Evolutionary conservation across 2,797 vertebrate species (phyloP), one percentile per base, ranked within the genome.

Genomic region (Sparidentex hasta): DNA sequence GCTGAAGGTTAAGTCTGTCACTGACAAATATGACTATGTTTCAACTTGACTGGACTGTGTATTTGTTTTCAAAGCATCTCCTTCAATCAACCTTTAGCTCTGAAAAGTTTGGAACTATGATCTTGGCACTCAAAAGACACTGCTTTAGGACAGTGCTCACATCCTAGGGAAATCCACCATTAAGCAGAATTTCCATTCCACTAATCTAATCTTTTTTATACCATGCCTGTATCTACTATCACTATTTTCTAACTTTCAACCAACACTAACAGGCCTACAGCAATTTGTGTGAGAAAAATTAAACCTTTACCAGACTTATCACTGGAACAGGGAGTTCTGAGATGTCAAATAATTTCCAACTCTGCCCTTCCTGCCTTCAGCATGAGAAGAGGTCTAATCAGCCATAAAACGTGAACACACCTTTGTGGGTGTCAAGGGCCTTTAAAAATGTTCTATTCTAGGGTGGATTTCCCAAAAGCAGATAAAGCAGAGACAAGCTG

Each of bases 31-130:
- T 33, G 33, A 33, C 33, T 33, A 7, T 33, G 29, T 33, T 33
- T 33, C 29, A 33, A 33, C 29, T 33, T 33, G 29, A 33, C 29
- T 33, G 29, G 29, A 33, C 29, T 33, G 29, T 33, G 59, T 58
- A 55, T 70, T 72, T 74, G 14, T 65, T 76, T 59, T 66, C 71
- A 70, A 33, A 50, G 5, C 14, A 38, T 72, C 69, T 83, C 13
- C 21, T 58, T 65, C 33, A 61, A 16, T 27, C 11, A 17, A 55
- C 3, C 16, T 50, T 70, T 46, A 47, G 17, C 16, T 78, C 14
- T 66, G 13, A 81, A 65, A 57, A 2, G 43, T 65, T 81, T 85
- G 65, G 59, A 86, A 77, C 76, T 59, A 64, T 71, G 3, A 66
- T 77, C 25, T 68, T 3, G 0, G n/a, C 29, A 17, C 11, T 43